Evolutionary conservation across 2,888 invertebrate species (phyloP).

Genomic region (Hemaris fuciformis): DNA sequence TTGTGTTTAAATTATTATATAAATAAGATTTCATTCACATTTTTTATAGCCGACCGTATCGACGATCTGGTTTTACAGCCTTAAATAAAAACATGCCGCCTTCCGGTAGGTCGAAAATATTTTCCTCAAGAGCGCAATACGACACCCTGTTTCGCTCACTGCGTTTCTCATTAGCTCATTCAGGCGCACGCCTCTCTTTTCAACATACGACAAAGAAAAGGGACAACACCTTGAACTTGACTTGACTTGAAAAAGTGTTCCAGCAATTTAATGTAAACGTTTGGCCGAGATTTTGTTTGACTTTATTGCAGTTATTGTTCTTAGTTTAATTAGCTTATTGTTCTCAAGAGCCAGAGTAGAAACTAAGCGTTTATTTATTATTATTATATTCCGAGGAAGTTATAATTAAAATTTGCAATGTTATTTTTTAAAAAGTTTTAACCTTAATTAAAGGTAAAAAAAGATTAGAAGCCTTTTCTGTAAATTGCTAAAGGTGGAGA

Average conservation of each 20-base stretch:
- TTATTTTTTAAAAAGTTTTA: too few relatives aligned
- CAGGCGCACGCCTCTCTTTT: background rate
- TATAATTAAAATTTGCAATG: background rate
- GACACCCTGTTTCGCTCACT: background rate
- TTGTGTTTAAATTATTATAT: too few relatives aligned
- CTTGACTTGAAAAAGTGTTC: background rate
- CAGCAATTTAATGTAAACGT: conserved; percentile 1
- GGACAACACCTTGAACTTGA: background rate
- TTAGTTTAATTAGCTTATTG: conserved; percentile 4
- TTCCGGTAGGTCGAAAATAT: background rate
- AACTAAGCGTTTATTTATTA: background rate
- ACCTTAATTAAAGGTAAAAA: too few relatives aligned
- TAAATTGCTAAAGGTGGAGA: too few relatives aligned
- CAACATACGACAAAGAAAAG: background rate
- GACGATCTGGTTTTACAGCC: background rate
- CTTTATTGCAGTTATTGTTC: conserved; percentile 5
- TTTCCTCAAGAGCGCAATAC: background rate
- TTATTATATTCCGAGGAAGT: background rate
- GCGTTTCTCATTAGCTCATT: conserved; percentile 5
- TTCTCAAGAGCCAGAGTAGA: background rate
- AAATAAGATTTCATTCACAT: too few relatives aligned
- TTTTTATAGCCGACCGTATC: too few relatives aligned
- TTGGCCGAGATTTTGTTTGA: conserved; percentile 2
- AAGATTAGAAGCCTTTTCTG: too few relatives aligned
- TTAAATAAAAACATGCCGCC: background rate